Evolutionary conservation across 2,888 invertebrate species (phyloP).

Genomic region (Camptogramma bilineatum): DNA sequence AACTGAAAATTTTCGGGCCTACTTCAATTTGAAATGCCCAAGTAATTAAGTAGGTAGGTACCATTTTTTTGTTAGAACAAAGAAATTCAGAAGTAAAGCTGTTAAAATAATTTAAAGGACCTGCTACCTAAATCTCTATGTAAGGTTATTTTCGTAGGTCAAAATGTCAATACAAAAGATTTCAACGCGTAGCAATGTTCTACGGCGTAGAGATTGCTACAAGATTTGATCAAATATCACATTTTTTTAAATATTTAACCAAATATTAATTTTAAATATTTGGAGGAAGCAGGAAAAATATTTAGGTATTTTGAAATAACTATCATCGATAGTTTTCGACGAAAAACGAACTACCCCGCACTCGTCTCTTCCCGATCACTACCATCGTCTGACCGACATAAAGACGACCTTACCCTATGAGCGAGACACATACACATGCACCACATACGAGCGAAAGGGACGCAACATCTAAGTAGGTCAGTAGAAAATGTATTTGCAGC

Average conservation of each 20-base stretch:
- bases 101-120: no score
- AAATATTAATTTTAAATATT: no score
- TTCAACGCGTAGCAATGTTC: background rate
- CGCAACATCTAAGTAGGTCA: conserved; percentile 75
- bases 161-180: background rate
- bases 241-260: no score
- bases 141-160: no score
- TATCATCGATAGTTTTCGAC: conserved; percentile 24
- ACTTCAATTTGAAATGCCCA: no score
- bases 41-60: no score
- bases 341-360: conserved; percentile 52
- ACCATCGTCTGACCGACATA: conserved; percentile 78
- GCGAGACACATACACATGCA: conserved; percentile 54
- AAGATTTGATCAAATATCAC: background rate
- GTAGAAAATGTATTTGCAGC: conserved; percentile 73
- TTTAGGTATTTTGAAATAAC: no score
- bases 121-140: no score
- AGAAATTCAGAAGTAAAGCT: no score
- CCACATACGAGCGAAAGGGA: conserved; percentile 49
- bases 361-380: conserved; percentile 73
- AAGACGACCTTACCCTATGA: conserved; percentile 73
- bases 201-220: conserved; percentile 3
- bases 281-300: no score
- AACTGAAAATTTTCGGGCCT: no score
- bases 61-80: no score